Evolutionary conservation across 1,140 invertebrate species (phyloP), one percentile per base, ranked within the genome.

Genomic region (Drosophila tristis): DNA sequence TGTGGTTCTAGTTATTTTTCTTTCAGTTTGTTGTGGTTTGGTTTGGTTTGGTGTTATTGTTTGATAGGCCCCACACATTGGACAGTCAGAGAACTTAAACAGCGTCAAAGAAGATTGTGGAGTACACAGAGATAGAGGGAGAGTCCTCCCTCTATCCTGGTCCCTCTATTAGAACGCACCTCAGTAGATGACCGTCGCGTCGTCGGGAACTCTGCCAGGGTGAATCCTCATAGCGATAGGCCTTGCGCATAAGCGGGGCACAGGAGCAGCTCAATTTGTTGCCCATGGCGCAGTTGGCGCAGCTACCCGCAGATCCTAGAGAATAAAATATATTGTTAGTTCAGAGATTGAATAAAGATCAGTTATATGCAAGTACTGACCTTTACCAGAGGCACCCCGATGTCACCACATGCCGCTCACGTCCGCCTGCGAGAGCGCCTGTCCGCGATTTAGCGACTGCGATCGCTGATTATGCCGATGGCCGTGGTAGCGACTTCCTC

Each of bases 211-310:
- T 95, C 93, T 97, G 96, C 96, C 97, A 97, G 91, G 97, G 97
- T 82, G 97, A 96, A 93, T 98, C 97, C 92, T 98, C 97, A 92
- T 98, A 97, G 91, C 97, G 95, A 94, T 98, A 98, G 81, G 96
- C 96, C 94, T 98, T 98, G 93, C 97, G 95, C 91, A 98, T 96
- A 82, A 98, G 94, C 67, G 98, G 98, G 80, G 97, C 97, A 93
- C 98, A 98, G 81, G 97, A 98, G 94, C 97, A 98, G 92, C 96
- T 97, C 90, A 98, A 93, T 94, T 98, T 98, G 94, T 98, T 98
- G 93, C 98, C 97, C 97, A 99, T 98, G 90, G 93, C 93, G 90
- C 93, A 94, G 92, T 94, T 92, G 71, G 90, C 79, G 81, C 92
- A 92, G 80, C 89, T 75, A 54, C 77, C 68, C 74, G 86, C 90